Evolutionary conservation across 2,113 vertebrate species (phyloP), one percentile per base, ranked within the genome.

Genomic region (Xiphias gladius): DNA sequence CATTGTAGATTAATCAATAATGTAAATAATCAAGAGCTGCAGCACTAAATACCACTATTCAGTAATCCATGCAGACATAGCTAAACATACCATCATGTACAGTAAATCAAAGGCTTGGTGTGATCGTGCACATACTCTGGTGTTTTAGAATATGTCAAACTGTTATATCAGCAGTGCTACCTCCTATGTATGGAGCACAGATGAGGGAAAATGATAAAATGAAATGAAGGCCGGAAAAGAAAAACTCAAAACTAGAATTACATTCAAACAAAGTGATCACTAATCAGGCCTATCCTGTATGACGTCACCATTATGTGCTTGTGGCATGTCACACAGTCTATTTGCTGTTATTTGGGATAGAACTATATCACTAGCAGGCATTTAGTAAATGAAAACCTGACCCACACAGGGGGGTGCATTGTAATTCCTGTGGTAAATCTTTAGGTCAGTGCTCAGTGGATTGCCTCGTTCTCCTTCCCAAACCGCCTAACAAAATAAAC

Each of bases 401-500:
- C 9, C 63, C 74, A 64, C 80, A 86, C 28, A 62, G 77, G 58
- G 48, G 62, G 73, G 61, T 35, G n/a, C 70, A 37, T 28, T 65
- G 64, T 41, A 61, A 80, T 86, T 82, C 80, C 58, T 82, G 79
- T 41, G 83, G 83, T 81, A 78, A 73, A 77, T 65, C 43, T 72
- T 73, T 39, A 69, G 76, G 62, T 77, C 70, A 72, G 68, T 41
- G 50, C 79, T 79, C 85, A 78, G 77, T 37, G 75, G 75, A 79
- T 50, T 65, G 68, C 81, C 84, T 88, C 69, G 22, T 52, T 85
- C 64, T 58, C 79, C 73, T 88, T 86, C 64, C 86, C 79, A 88
- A 91, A 90, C 80, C 76, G 55, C 59, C 76, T 84, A 76, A 89
- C 77, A 91, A 89, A 94, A 94, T 92, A 95, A 94, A 94, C 84